These are phyloP conservation scores for Galerucella calmariensis DNA, from an alignment of 2,888 invertebrate species.

Conservation along the genomic window DNA sequence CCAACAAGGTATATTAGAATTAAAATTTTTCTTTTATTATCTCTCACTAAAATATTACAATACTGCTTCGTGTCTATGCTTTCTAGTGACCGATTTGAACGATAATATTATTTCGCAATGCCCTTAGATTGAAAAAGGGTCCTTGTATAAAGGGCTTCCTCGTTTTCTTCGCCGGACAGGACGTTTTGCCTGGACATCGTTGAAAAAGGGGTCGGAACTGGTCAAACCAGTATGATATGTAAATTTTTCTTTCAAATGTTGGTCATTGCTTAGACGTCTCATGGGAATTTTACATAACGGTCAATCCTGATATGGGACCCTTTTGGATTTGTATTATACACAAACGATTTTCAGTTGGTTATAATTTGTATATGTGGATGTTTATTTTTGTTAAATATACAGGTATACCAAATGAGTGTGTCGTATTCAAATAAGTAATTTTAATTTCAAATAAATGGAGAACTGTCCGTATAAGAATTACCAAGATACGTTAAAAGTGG, in stretches of 20 bases:
- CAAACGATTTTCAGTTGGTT: conserved; percentile 23
- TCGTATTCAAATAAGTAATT: neutral
- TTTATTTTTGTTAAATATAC: neutral
- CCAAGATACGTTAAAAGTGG: neutral
- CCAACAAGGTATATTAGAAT: neutral
- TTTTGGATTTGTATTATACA: conserved; percentile 17
- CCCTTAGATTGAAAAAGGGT: conserved; percentile 47
- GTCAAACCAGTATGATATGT: conserved; percentile 62
- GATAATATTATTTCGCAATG: conserved; percentile 50
- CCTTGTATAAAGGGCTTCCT: conserved; percentile 48
- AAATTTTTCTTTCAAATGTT: conserved; percentile 52
- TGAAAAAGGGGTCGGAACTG: conserved; percentile 55
- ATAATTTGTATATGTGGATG: conserved; percentile 4
- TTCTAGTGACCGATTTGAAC: conserved; percentile 47
- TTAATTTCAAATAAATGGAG: neutral
- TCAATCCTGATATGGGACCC: conserved; percentile 45
- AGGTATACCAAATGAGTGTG: neutral
- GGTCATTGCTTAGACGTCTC: conserved; percentile 46
- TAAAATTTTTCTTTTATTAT: neutral
- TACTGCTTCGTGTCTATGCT: conserved; percentile 42
- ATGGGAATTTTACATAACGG: conserved; percentile 48
- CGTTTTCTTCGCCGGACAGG: conserved; percentile 46
- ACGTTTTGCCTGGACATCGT: conserved; percentile 49
- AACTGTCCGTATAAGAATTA: neutral
- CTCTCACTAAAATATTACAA: neutral